These are phyloP conservation scores for Catostomus latipinnis DNA, from an alignment of 2,797 vertebrate species.

Conservation along the genomic window DNA sequence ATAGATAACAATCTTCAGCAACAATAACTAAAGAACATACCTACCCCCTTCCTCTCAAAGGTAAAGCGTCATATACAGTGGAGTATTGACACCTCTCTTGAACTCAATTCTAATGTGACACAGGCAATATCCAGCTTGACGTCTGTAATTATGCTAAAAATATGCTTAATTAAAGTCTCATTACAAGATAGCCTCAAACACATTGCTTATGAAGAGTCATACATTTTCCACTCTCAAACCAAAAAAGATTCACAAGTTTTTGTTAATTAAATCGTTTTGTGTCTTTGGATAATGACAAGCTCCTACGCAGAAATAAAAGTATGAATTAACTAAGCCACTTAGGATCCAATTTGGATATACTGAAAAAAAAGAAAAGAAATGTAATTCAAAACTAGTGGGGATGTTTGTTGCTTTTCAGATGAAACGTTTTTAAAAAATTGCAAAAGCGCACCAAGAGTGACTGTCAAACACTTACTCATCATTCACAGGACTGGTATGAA, in stretches of 20 bases:
- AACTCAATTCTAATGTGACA: constrained; percentile 30
- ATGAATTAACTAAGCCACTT: constrained; percentile 25
- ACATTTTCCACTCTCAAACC: neutral
- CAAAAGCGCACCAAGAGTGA: neutral
- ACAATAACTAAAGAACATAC: neutral
- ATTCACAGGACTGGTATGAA: neutral
- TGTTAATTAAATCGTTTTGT: constrained; percentile 7
- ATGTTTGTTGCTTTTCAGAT: too few species aligned
- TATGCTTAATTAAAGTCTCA: constrained; percentile 31
- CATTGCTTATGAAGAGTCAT: constrained; percentile 20
- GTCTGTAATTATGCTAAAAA: constrained; percentile 45
- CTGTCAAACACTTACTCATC: neutral
- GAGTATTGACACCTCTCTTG: constrained; percentile 4
- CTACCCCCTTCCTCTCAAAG: neutral
- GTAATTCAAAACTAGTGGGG: neutral
- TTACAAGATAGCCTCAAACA: neutral
- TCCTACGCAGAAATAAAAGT: neutral
- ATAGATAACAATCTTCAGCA: neutral
- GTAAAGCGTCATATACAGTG: neutral
- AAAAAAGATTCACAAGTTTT: constrained; percentile 20
- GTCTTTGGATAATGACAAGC: neutral
- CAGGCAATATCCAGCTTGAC: neutral
- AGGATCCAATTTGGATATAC: constrained; percentile 16
- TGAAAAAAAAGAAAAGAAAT: neutral
- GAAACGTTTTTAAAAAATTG: neutral